These are phyloP conservation scores for Phlogophora meticulosa DNA, from an alignment of 2,888 invertebrate genomes.

Conservation along the genomic window DNA sequence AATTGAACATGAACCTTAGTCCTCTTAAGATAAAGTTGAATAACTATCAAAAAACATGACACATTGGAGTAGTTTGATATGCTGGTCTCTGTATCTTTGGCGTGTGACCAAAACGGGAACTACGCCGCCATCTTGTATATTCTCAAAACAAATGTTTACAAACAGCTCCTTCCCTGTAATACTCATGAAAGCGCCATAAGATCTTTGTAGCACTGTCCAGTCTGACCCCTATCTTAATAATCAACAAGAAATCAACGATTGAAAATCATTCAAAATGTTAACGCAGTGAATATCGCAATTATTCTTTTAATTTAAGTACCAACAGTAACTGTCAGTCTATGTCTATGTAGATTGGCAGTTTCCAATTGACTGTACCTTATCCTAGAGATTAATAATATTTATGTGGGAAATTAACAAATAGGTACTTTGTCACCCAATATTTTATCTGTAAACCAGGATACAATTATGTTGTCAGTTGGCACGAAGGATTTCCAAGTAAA, in stretches of 20 bases:
- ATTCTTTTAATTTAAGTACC: neutral
- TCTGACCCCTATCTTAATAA: neutral
- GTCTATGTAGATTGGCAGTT: constrained; percentile 9
- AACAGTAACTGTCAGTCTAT: neutral
- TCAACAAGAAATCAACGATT: constrained; percentile 1
- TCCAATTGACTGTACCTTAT: constrained; percentile 16
- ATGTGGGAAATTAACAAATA: neutral
- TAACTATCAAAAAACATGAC: too few relatives aligned
- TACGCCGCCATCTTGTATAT: too few relatives aligned
- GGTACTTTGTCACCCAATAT: neutral
- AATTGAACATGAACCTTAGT: too few relatives aligned
- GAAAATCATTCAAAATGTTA: neutral
- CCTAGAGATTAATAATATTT: constrained; percentile 12
- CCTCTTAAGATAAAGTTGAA: too few relatives aligned
- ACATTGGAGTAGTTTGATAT: too few relatives aligned
- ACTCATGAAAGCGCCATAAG: too few relatives aligned
- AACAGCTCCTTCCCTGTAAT: too few relatives aligned
- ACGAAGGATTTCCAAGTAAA: neutral
- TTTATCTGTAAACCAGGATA: neutral
- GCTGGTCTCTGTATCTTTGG: too few relatives aligned
- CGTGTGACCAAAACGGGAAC: too few relatives aligned
- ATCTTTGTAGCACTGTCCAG: too few relatives aligned
- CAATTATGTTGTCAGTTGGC: neutral
- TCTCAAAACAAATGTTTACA: too few relatives aligned
- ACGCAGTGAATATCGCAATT: constrained; percentile 2